phyloP scores from a whole-genome alignment of 2,888 invertebrate species.

The Euphydryas editha region DNA sequence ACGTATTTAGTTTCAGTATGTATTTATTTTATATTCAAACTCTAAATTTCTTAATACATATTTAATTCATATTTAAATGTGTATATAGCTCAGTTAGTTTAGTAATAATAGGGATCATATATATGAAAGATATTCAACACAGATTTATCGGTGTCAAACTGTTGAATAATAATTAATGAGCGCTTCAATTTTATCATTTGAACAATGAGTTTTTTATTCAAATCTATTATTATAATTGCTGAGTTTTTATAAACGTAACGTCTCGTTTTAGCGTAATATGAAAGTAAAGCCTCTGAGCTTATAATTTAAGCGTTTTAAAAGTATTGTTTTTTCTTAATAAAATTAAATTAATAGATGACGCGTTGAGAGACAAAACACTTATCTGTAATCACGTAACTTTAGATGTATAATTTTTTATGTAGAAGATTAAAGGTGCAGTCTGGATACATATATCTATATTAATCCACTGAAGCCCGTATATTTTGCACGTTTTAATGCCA shows the following conservation, averaged over 20 bases:
- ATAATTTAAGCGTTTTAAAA: not conserved
- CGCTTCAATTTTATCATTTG: slow-evolving; percentile 26
- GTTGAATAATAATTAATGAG: slow-evolving; percentile 36
- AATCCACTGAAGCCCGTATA: too few species aligned
- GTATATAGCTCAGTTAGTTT: not conserved
- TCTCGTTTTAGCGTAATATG: slow-evolving; percentile 12
- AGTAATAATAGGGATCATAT: slow-evolving; percentile 13
- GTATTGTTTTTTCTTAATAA: not conserved
- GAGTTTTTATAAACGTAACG: slow-evolving; percentile 28
- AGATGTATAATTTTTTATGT: too few species aligned
- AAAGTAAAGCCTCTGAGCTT: not conserved
- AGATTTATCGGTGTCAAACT: slow-evolving; percentile 16
- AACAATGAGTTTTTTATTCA: slow-evolving; percentile 36
- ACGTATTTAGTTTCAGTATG: too few species aligned
- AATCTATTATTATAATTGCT: slow-evolving; percentile 29
- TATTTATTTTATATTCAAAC: too few species aligned
- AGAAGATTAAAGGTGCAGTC: too few species aligned
- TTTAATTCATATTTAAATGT: too few species aligned
- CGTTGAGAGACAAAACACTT: too few species aligned
- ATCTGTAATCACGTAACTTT: too few species aligned
- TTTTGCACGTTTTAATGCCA: too few species aligned
- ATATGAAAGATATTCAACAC: not conserved
- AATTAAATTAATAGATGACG: too few species aligned
- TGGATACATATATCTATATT: too few species aligned
- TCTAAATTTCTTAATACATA: too few species aligned